These are phyloP conservation scores for Haliclona indistincta DNA, from an alignment of 37 sponge, comb jelly and placozoan species.

Conservation along the genomic window DNA sequence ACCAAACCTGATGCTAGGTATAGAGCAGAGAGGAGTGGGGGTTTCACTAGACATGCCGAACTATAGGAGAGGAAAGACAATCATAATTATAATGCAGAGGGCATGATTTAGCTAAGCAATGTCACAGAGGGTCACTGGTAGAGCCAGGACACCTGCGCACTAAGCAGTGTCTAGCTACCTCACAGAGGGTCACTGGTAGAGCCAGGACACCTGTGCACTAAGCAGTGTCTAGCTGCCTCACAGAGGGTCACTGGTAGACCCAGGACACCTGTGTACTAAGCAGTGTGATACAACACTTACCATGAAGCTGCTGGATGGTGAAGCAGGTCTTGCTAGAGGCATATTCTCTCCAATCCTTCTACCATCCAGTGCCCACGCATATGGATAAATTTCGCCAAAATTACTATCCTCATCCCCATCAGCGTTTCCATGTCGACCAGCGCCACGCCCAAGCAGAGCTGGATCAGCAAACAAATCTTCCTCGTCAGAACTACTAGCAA, in stretches of 20 bases:
- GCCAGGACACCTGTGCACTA: no score
- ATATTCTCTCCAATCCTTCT: conserved; percentile 66
- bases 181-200: no score
- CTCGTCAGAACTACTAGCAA: background rate
- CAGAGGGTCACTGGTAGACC: no score
- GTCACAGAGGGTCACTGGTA: no score
- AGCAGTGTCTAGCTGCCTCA: no score
- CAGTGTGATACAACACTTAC: no score
- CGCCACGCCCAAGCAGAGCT: background rate
- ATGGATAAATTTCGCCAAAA: conserved; percentile 57
- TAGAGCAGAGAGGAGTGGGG: conserved; percentile 26
- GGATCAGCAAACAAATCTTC: conserved; percentile 10
- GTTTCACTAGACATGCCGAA: conserved; percentile 23
- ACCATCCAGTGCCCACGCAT: conserved; percentile 88
- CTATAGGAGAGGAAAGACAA: background rate
- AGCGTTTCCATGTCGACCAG: background rate
- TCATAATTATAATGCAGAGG: background rate
- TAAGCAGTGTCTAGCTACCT: no score
- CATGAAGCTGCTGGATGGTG: conserved; percentile 4
- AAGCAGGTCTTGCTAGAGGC: conserved; percentile 1
- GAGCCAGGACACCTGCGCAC: no score
- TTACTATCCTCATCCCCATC: background rate
- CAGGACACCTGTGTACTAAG: no score
- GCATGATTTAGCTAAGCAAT: background rate
- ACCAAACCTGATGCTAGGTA: conserved; percentile 82